Conservation (phyloP, 2,888 invertebrate genomes). For the Bellardia pandia region DNA sequence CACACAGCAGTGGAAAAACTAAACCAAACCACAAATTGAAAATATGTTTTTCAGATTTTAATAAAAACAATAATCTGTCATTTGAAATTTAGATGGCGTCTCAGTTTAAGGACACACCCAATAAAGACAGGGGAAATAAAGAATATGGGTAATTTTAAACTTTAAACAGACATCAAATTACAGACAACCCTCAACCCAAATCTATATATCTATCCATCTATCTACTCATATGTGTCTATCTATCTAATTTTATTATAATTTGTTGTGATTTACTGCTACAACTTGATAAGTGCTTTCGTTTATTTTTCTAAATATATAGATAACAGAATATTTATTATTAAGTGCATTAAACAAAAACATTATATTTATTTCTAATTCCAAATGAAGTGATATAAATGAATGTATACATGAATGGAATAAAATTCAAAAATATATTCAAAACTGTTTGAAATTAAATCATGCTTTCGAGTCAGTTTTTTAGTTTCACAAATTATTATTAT, state of each 20-base stretch:
- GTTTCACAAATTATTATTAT: too few relatives aligned
- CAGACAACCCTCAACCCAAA: background rate
- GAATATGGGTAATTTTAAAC: constrained; percentile 13
- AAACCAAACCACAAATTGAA: constrained; percentile 21
- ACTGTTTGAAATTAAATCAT: too few relatives aligned
- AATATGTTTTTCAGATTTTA: background rate
- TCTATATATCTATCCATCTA: too few relatives aligned
- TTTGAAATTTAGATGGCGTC: background rate
- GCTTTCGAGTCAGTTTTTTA: too few relatives aligned
- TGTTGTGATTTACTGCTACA: background rate
- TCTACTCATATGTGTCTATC: background rate
- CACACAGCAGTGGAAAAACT: background rate
- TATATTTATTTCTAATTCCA: too few relatives aligned
- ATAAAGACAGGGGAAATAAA: background rate
- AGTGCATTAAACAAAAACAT: too few relatives aligned
- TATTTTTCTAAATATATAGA: background rate
- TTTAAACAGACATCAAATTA: constrained; percentile 29
- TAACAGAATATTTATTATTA: background rate
- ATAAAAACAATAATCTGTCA: too few relatives aligned
- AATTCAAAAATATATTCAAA: too few relatives aligned
- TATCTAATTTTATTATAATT: background rate
- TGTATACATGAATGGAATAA: too few relatives aligned
- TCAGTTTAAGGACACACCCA: background rate
- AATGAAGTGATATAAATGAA: too few relatives aligned
- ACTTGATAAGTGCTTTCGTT: too few relatives aligned